phyloP scores from a whole-genome alignment of 1,140 invertebrate species.

The Carposina sasakii region DNA sequence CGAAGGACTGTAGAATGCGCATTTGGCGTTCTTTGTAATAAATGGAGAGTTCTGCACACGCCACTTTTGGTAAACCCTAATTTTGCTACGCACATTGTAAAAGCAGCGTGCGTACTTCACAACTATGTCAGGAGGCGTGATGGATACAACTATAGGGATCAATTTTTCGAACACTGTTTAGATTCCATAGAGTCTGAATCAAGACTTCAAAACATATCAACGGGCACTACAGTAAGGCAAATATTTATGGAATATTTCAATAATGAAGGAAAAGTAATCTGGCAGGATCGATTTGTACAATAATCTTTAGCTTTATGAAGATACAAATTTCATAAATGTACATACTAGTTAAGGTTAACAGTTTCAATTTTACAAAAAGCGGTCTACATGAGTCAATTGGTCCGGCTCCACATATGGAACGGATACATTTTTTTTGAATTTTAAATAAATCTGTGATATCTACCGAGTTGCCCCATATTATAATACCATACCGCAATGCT shows the following conservation, averaged over 20 bases:
- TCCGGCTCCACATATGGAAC: too few species aligned
- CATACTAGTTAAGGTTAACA: too few species aligned
- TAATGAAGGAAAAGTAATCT: constrained; percentile 1
- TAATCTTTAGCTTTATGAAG: neutral
- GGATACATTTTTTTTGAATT: neutral
- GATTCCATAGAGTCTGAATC: neutral
- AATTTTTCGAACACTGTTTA: constrained; percentile 1
- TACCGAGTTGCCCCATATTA: neutral
- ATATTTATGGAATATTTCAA: constrained; percentile 7
- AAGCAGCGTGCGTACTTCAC: constrained; percentile 7
- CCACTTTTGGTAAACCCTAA: neutral
- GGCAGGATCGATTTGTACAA: constrained; percentile 2
- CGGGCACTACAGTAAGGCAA: neutral
- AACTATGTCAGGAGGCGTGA: constrained; percentile 3
- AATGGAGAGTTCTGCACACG: constrained; percentile 5
- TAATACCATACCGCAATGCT: neutral
- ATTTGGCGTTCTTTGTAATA: constrained; percentile 9
- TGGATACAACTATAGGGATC: constrained; percentile 7
- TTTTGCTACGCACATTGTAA: constrained; percentile 9
- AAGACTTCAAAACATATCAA: neutral
- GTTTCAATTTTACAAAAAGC: too few species aligned
- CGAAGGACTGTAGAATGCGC: constrained; percentile 8
- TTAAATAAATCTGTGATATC: neutral
- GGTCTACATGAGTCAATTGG: too few species aligned
- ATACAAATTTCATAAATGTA: too few species aligned